Evolutionary conservation across 1,140 invertebrate species (phyloP).

Genomic region (Euschistus heros): DNA sequence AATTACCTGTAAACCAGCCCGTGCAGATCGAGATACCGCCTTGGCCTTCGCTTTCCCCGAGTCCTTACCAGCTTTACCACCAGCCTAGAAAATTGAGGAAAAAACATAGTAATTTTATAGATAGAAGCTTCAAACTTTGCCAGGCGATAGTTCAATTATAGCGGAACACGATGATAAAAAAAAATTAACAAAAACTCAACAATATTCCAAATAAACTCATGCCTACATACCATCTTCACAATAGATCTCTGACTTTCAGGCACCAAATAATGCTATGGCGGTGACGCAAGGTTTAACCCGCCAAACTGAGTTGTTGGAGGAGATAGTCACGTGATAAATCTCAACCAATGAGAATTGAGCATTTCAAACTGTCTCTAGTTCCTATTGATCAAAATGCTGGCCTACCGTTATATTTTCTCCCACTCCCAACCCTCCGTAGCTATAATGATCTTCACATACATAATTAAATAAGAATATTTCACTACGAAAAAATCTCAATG

Average conservation of each 20-base stretch:
- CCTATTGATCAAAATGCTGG: conserved; percentile 12
- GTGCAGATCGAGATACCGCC: conserved; percentile 93
- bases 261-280: conserved; percentile 3
- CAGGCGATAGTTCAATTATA: conserved; percentile 29
- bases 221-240: conserved; percentile 12
- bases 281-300: conserved; percentile 14
- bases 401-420: conserved; percentile 11
- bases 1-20: conserved; percentile 93
- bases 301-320: conserved; percentile 21
- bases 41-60: conserved; percentile 99
- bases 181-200: background rate
- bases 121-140: conserved; percentile 37
- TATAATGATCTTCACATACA: too few species aligned
- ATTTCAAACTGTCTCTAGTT: conserved; percentile 15
- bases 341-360: conserved; percentile 6
- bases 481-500: too few species aligned
- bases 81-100: conserved; percentile 56
- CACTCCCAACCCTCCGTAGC: background rate
- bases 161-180: background rate
- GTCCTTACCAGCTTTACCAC: conserved; percentile 99
- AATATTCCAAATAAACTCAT: conserved; percentile 12
- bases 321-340: conserved; percentile 17
- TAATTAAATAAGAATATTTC: too few species aligned
- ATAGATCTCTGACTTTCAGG: background rate
- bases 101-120: conserved; percentile 36